Base-by-base conservation (phyloP, 2,113 vertebrate species). In the Butorides virescens region DNA sequence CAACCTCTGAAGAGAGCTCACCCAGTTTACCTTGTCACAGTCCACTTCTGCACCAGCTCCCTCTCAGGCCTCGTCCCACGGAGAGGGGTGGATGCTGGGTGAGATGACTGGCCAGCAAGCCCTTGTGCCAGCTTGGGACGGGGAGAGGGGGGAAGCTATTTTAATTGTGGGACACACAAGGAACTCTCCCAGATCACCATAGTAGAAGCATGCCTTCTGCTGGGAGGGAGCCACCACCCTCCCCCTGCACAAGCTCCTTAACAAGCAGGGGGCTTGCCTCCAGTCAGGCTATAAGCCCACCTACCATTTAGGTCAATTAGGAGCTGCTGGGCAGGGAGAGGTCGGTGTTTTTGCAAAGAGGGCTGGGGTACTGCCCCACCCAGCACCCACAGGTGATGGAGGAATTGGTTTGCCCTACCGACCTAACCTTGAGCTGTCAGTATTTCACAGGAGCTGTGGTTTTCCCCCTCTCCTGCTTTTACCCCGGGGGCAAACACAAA, bases 51-150 rank as follows among this genome's bases (percentile, higher is more conserved):
- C 30, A 29, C 15, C 42, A 42, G 65, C 47, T 76, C 36, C 9
- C 1, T 30, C 46, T 73, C 32, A 23, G 15, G 18, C 0, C 0
- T 4, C 71, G 34, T 85, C 36, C 65, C 55, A 32, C 0, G 0
- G 47, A 53, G 50, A 86, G 8, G 15, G 10, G 7, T 21, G 36
- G 61, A 14, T 55, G n/a, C 44, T 7, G 9, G 0, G 8, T 5
- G 34, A 82, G 34, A 27, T 15, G 30, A 9, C 25, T 17, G 30
- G 29, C 15, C 42, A 53, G 7, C 17, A 68, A 49, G 47, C 7
- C n/a, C 62, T 67, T 44, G 8, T 30, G 53, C 26, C 16, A 17
- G 19, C 25, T 9, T 39, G 39, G 39, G 39, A 4, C 39, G 11
- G 39, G 37, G 39, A 11, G 39, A n/a, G n/a, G 39, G 39, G 39